Evolutionary conservation across 2,113 vertebrate species (phyloP).

Genomic region (Toxotes chatareus): DNA sequence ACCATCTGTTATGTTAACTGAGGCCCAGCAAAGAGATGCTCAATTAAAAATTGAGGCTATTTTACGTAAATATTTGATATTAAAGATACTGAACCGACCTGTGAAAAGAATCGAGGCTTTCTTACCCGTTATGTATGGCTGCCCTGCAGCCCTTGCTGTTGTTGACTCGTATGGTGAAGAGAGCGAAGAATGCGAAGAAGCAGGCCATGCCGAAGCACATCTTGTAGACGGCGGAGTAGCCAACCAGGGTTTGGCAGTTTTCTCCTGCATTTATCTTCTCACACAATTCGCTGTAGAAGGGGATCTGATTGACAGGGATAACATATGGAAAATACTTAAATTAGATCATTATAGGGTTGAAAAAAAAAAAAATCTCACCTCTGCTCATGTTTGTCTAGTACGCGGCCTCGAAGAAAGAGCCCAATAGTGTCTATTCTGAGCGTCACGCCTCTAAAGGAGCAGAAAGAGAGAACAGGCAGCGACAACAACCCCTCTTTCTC

Average conservation of each 20-base stretch:
- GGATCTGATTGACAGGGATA: constrained; percentile 84
- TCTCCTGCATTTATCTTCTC: constrained; percentile 89
- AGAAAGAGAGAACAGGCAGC: constrained; percentile 73
- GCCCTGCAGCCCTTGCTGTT: constrained; percentile 93
- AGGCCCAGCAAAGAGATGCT: too few relatives aligned
- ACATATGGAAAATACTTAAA: constrained; percentile 39
- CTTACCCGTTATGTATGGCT: constrained; percentile 95
- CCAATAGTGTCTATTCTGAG: constrained; percentile 65
- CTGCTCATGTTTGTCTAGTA: constrained; percentile 63
- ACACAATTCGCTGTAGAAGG: constrained; percentile 90
- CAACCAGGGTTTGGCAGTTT: constrained; percentile 91
- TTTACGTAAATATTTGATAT: too few relatives aligned
- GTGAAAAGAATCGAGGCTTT: not conserved
- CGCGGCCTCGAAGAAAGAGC: constrained; percentile 49
- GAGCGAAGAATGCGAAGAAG: constrained; percentile 93
- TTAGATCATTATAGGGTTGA: constrained; percentile 42
- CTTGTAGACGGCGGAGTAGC: constrained; percentile 95
- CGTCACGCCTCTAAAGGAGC: constrained; percentile 68
- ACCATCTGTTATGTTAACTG: not conserved
- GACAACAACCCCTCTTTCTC: constrained; percentile 70
- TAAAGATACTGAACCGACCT: too few relatives aligned
- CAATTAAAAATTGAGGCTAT: too few relatives aligned
- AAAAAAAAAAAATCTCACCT: constrained; percentile 8
- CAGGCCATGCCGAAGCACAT: constrained; percentile 98
- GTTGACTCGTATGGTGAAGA: constrained; percentile 90